A percentile compares a stretch with the other conserved stretches of the same genome.
Conservation (phyloP, 1,140 invertebrate species). For the Brachionus rubens region DNA sequence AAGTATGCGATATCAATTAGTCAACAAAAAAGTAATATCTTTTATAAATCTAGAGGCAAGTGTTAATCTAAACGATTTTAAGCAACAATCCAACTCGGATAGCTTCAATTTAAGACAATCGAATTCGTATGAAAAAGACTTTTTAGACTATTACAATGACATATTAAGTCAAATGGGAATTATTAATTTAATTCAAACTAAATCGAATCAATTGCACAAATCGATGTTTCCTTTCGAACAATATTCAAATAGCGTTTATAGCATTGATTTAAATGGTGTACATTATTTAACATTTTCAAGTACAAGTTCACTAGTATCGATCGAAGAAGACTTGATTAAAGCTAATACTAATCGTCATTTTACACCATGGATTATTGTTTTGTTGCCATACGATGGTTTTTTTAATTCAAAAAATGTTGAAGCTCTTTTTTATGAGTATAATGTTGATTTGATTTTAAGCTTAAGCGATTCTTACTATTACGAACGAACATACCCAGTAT, state of each 20-base stretch:
- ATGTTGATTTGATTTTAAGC: constrained; percentile 8
- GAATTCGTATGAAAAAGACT: constrained; percentile 11
- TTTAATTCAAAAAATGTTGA: neutral
- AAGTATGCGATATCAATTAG: neutral
- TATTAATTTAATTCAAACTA: neutral
- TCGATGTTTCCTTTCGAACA: neutral
- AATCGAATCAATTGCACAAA: neutral
- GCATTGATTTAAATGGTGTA: constrained; percentile 19
- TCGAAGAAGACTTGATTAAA: constrained; percentile 7
- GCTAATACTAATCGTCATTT: neutral
- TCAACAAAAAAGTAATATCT: neutral
- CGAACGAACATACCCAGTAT: neutral
- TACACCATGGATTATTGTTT: constrained; percentile 9
- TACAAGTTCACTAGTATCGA: neutral
- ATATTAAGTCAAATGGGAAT: constrained; percentile 10
- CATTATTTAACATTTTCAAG: constrained; percentile 2
- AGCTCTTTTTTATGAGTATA: constrained; percentile 1
- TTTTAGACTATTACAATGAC: constrained; percentile 12
- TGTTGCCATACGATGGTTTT: neutral
- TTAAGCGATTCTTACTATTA: neutral
- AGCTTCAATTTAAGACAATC: neutral
- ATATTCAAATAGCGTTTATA: neutral
- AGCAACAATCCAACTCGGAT: neutral
- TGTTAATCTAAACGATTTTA: neutral
- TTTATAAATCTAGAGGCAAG: neutral